Base-by-base conservation (phyloP, 1,140 invertebrate species). In the Lepidostoma basale region DNA sequence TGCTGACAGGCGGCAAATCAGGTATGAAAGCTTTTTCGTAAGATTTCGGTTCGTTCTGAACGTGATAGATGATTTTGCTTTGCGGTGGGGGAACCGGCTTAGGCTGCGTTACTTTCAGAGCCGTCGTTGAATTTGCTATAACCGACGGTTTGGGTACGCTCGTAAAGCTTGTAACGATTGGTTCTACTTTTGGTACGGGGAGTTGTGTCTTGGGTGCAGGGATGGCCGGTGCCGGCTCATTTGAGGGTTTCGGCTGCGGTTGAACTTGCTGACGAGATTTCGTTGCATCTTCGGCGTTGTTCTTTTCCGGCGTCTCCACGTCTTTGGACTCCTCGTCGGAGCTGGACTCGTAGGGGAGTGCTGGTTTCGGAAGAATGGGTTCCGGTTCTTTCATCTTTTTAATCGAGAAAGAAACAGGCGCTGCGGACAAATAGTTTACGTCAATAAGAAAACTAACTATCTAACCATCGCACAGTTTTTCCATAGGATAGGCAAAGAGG, bases 321-420 rank as follows among this genome's bases (percentile, higher is more conserved):
- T 54, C 49, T 26, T 49, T 62, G 40, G 20, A 39, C 6, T 87
- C 84, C 4, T 86, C 84, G 30, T 90, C 88, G 1, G 91, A 89
- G 65, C 90, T 90, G 12, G 87, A 89, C 74, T 92, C 91, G 74
- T 92, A 91, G 0, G 88, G 89, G 16, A 92, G 74, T 0, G 88
- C 88, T 36, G 89, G 86, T 74, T 89, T 91, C 26, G 90, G 86
- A 3, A 90, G 81, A 3, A 85, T 84, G 0, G 83, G 79, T 67
- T 91, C 89, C 0, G 86, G 85, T 62, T 91, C 89, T 77, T 93
- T 92, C 0, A 88, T 86, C 70, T 92, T 89, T 76, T 92, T 92
- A 23, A 94, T 92, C 0, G 91, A 93, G 76, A 93, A 94, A 59
- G 89, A 90, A 3, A 93, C 90, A 0, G 90, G 90, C 0, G 85